phyloP scores from a whole-genome alignment of 1,140 invertebrate genomes.

The Platyscapa corneri region DNA sequence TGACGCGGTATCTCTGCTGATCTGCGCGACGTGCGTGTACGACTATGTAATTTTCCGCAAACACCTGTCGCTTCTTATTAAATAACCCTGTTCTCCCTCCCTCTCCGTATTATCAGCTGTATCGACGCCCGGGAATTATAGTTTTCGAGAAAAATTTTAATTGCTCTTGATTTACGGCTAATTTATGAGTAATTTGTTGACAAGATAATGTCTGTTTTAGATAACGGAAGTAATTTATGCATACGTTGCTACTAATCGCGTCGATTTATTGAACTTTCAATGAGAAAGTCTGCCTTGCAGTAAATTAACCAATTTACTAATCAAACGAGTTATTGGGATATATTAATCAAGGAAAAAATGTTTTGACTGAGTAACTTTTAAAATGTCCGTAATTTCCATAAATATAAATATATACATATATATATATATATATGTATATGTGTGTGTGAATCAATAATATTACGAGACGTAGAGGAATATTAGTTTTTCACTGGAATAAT shows the following conservation, averaged over 20 bases:
- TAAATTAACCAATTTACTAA: conserved; percentile 18
- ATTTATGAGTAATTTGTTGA: conserved; percentile 18
- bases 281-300: neutral
- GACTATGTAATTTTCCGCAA: conserved; percentile 36
- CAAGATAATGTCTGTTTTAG: conserved; percentile 32
- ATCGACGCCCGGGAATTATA: neutral
- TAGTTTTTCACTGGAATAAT: neutral
- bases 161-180: conserved; percentile 3
- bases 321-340: neutral
- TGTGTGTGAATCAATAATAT: too few relatives aligned
- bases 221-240: neutral
- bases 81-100: neutral
- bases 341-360: neutral
- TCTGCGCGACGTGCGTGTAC: neutral
- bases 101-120: too few relatives aligned
- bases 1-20: neutral
- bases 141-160: conserved; percentile 19
- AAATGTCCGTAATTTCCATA: conserved; percentile 2
- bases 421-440: too few relatives aligned
- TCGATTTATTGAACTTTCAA: conserved; percentile 14
- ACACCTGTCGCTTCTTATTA: conserved; percentile 31
- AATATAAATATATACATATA: too few relatives aligned
- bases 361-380: neutral
- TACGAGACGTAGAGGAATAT: neutral
- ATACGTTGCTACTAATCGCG: neutral